Base-by-base conservation (phyloP, 2,888 invertebrate genomes). In the Ommatoiulus sabulosus region DNA sequence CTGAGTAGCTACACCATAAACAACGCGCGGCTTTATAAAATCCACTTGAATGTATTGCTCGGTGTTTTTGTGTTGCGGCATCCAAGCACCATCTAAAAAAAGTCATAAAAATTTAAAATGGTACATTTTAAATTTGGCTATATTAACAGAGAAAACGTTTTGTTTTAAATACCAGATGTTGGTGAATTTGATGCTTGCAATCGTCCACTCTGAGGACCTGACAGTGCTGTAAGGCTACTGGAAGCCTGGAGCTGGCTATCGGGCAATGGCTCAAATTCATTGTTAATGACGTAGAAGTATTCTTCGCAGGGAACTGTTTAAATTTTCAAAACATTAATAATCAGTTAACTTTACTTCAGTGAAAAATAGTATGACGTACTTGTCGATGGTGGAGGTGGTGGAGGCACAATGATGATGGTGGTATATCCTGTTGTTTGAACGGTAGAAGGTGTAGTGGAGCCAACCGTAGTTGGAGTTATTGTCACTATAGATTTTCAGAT, bases 1-100 rank as follows among this genome's bases (percentile, higher is more conserved):
- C 91, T 95, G 95, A 90, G 96, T 92, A 12, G 95, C 92, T 0
- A 97, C 93, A 0, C 97, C 97, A 91, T 96, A 96, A 24, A 97
- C 92, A 0, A 96, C 95, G 91, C 95, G 95, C 3, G 94, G 93
- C 10, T 93, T 93, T 0, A 94, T 94, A 80, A 97, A 93, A 91
- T 95, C 94, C 44, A 96, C 93, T 92, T 96, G 95, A 89, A 97
- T 93, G 89, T 95, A 97, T 92, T 96, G 96, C 91, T 95, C 93
- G 90, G 93, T 91, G 91, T 96, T 94, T 44, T 93, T 92, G 35
- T 92, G 91, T 86, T 92, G 92, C 0, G 97, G 95, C 88, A 94
- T 94, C 97, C 97, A 97, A 91, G 95, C 95, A 85, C 95, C 95
- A 84, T 94, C 94, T 93, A 90, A 8, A 72, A 35, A 52, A n/a